Evolutionary conservation across 2,113 vertebrate genomes (phyloP), one percentile per base, ranked within the genome.

Genomic region (Oenanthe oenanthe): DNA sequence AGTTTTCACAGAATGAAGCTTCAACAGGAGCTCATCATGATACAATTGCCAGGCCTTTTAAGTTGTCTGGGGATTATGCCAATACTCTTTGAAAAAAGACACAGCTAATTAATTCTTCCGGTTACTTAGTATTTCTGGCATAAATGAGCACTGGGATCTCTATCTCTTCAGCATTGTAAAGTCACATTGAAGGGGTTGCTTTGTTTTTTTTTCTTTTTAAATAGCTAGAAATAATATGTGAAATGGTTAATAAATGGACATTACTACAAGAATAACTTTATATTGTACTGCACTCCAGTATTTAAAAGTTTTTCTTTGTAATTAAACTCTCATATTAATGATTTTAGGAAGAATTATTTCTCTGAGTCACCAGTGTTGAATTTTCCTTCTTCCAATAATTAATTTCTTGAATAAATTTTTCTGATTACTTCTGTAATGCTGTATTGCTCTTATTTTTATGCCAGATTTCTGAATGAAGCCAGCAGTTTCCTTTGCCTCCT

Each of bases 21-120:
- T 88, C n/a, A 73, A 45, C 31, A 45, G 74, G 88, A 88, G 72
- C 57, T 88, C 47, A 63, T 88, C 47, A 51, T 47, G 57, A 85
- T 96, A 51, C 20, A 17, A n/a, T 92, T 97, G 54, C 56, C 62
- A 94, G 66, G 50, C 73, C 93, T 94, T 92, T 92, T 74, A 95
- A 89, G 92, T 89, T 93, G 78, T 90, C 89, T 96, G 94, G 93
- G 89, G 73, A 45, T 65, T 18, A 43, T 95, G 96, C 97, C 95
- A 98, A 61, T 78, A 76, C 65, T 68, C 94, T 80, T 94, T 88
- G 47, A 77, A 78, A 76, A 93, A 76, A 53, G 56, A 94, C 92
- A 67, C 89, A 97, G 90, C 91, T 97, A 97, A 94, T 97, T 97
- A 97, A 95, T 93, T 83, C 82, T 88, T 97, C 96, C 89, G 93